These are phyloP conservation scores for Peucedramus taeniatus DNA, from an alignment of 2,113 vertebrate species.

Conservation along the genomic window DNA sequence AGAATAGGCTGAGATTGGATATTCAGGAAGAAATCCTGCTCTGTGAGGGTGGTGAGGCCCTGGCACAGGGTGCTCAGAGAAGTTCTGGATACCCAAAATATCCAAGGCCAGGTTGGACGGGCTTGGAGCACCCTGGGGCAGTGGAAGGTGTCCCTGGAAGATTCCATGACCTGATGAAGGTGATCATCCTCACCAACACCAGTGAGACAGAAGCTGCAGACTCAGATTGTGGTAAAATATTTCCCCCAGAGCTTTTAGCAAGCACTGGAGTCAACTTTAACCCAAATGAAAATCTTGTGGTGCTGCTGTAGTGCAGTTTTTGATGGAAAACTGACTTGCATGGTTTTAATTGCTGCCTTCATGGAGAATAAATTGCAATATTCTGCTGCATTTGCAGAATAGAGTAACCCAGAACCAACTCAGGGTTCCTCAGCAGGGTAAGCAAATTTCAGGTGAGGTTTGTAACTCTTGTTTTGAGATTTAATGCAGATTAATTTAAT, in stretches of 20 bases:
- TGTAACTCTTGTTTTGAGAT: not conserved
- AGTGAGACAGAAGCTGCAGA: not conserved
- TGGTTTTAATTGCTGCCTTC: not conserved
- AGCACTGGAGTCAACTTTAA: not conserved
- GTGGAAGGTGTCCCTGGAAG: not conserved
- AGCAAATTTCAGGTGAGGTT: not conserved
- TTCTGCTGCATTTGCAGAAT: not conserved
- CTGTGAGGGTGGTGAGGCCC: not conserved
- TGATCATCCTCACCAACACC: not conserved
- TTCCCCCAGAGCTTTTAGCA: not conserved
- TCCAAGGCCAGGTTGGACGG: not conserved
- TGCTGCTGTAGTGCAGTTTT: not conserved
- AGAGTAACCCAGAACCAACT: not conserved
- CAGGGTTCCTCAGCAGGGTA: not conserved
- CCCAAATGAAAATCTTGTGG: not conserved
- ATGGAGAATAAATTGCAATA: not conserved
- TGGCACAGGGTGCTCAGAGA: not conserved
- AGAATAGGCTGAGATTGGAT: fast-evolving
- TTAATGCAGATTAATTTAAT: not conserved
- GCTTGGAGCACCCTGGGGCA: fast-evolving
- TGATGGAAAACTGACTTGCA: not conserved
- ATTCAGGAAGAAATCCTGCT: not conserved
- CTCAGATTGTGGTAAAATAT: not conserved
- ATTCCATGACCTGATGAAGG: not conserved
- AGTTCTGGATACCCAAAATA: not conserved